These are phyloP conservation scores for Panzeria rudis DNA, from an alignment of 2,888 invertebrate species.

Conservation along the genomic window DNA sequence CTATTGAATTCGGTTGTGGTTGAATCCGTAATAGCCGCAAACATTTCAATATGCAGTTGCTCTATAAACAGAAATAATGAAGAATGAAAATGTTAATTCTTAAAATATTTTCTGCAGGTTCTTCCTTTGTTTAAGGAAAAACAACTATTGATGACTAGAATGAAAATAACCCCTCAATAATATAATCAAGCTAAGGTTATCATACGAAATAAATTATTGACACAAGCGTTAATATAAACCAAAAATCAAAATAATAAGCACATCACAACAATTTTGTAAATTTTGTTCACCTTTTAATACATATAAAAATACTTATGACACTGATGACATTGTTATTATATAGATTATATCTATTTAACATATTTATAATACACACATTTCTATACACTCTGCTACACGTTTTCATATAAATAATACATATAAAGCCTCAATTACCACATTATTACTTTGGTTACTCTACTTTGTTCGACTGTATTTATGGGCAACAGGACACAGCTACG, in stretches of 20 bases:
- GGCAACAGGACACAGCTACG: constrained; percentile 47
- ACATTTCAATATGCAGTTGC: no score
- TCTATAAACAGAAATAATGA: no score
- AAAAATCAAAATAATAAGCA: no score
- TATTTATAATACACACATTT: constrained; percentile 25
- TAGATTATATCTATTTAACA: constrained; percentile 4
- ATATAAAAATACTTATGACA: constrained; percentile 4
- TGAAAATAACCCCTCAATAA: no score
- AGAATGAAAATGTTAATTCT: no score
- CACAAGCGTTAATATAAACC: no score
- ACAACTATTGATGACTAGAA: no score
- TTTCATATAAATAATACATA: constrained; percentile 43
- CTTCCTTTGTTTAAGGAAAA: no score
- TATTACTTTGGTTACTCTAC: constrained; percentile 56
- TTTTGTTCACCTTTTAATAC: not conserved
- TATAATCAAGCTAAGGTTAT: no score
- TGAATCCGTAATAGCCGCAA: no score
- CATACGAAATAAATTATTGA: not conserved
- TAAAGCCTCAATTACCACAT: constrained; percentile 68
- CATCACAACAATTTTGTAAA: not conserved
- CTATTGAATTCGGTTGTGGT: not conserved
- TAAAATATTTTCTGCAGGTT: no score
- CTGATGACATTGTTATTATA: constrained; percentile 23
- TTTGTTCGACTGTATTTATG: constrained; percentile 52
- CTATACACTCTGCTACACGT: not conserved